Conservation (phyloP, 2,113 vertebrate species). For the Trichomycterus rosablanca region DNA sequence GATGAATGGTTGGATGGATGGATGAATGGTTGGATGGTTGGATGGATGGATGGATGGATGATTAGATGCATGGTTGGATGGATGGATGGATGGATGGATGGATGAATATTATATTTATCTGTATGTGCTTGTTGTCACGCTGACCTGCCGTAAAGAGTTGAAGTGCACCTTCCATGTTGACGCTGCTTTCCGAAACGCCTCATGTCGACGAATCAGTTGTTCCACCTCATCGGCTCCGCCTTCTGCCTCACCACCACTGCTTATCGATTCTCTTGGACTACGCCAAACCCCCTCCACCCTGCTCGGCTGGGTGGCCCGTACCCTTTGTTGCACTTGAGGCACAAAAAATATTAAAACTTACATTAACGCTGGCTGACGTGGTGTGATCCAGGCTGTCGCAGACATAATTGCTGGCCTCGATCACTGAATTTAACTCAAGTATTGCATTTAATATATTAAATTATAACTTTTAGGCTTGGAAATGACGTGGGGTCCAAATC, state of each 20-base stretch:
- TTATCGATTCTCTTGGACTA: constrained; percentile 80
- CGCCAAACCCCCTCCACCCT: constrained; percentile 83
- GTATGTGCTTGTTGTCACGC: not conserved
- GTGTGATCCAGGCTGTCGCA: no score
- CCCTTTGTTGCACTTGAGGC: constrained; percentile 76
- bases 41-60: not conserved
- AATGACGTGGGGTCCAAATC: no score
- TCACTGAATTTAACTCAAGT: no score
- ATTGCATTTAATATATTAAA: no score
- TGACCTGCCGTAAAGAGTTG: constrained; percentile 79
- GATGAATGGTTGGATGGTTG: not conserved
- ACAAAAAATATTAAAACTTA: constrained; percentile 18
- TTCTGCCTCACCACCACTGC: constrained; percentile 62
- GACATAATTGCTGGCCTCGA: no score
- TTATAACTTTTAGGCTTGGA: no score
- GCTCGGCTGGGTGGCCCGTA: constrained; percentile 79
- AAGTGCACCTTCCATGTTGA: constrained; percentile 89
- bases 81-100: not conserved
- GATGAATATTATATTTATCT: not conserved
- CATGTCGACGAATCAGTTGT: constrained; percentile 87
- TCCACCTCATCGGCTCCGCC: constrained; percentile 84
- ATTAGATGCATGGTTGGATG: not conserved
- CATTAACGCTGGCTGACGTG: no score
- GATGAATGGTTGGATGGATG: not conserved
- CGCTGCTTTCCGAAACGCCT: constrained; percentile 86